Percentiles rank a stretch among this genome's conserved stretches.
Conservation (phyloP, 2,797 vertebrate genomes). For the Coracias cyanogaster region DNA sequence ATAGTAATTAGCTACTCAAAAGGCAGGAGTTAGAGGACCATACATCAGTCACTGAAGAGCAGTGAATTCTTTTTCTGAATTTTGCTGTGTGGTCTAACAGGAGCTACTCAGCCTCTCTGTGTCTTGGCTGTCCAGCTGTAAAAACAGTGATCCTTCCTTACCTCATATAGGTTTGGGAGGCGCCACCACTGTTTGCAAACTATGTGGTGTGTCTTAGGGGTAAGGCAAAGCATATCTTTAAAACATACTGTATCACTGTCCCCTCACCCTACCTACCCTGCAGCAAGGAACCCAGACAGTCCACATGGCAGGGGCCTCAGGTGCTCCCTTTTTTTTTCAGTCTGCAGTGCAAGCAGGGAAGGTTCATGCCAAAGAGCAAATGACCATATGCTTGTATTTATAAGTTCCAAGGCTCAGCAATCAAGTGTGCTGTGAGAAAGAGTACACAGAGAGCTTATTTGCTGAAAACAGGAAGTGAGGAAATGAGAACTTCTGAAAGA, state of each 20-base stretch:
- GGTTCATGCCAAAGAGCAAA: neutral
- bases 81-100: neutral
- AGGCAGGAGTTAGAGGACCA: neutral
- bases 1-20: neutral
- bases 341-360: neutral
- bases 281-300: neutral
- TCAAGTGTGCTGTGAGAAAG: neutral
- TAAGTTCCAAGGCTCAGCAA: neutral
- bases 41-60: neutral
- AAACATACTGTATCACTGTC: neutral
- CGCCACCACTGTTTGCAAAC: neutral
- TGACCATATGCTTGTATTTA: neutral
- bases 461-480: neutral
- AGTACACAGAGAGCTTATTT: neutral
- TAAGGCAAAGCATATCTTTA: neutral
- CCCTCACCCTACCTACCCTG: constrained; percentile 7
- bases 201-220: neutral
- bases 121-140: neutral
- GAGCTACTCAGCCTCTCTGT: neutral
- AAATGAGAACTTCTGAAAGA: constrained; percentile 48
- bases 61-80: neutral
- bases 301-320: neutral
- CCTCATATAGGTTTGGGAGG: neutral
- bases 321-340: neutral
- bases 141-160: neutral